A percentile compares a stretch with the other conserved stretches of the same genome.
phyloP scores from a whole-genome alignment of 1,140 invertebrate species.

The Sitobion miscanthi region DNA sequence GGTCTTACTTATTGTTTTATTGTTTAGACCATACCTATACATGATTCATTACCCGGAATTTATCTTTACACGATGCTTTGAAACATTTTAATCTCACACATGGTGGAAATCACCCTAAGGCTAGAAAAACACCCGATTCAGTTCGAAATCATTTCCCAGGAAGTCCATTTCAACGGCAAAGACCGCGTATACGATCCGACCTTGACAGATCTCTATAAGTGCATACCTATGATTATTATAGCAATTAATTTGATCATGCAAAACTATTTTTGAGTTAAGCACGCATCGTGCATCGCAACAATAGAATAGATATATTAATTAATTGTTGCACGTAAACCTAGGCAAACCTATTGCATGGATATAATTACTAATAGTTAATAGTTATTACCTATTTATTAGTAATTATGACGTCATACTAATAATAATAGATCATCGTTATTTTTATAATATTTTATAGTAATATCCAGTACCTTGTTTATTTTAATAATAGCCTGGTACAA shows the following conservation, averaged over 20 bases:
- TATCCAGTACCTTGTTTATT: background rate
- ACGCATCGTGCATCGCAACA: background rate
- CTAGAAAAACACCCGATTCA: background rate
- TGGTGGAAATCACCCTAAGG: background rate
- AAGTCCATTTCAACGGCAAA: background rate
- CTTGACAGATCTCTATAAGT: slow-evolving; percentile 18
- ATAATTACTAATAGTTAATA: background rate
- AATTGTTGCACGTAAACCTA: slow-evolving; percentile 18
- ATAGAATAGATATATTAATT: slow-evolving; percentile 5
- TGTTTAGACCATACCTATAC: background rate
- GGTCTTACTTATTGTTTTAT: background rate
- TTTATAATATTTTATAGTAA: background rate
- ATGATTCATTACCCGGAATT: slow-evolving; percentile 26
- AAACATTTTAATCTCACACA: background rate
- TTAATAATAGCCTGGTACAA: background rate
- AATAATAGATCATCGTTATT: background rate
- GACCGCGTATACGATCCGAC: background rate
- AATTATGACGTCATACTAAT: background rate
- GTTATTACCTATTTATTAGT: background rate
- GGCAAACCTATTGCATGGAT: background rate
- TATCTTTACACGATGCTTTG: background rate
- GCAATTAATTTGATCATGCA: background rate
- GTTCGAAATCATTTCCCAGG: background rate
- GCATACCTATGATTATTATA: background rate
- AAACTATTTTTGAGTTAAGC: background rate